Evolutionary conservation across 2,113 vertebrate species (phyloP).

Genomic region (Rhipidura dahli): DNA sequence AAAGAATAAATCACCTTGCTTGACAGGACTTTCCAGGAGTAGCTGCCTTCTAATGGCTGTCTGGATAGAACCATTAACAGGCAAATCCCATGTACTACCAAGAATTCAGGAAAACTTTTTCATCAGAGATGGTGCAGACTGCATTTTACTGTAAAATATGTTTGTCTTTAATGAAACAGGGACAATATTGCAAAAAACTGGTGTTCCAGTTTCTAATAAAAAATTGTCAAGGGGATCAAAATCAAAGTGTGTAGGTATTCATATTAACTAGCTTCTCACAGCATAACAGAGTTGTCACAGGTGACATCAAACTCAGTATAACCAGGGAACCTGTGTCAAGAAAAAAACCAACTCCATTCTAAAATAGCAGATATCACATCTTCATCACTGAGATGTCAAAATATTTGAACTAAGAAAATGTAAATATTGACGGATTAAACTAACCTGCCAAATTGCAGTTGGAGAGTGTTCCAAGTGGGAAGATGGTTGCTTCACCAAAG

Average conservation of each 20-base stretch:
- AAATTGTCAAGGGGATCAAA: not conserved
- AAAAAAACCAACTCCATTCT: not conserved
- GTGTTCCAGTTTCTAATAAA: not conserved
- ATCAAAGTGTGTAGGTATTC: not conserved
- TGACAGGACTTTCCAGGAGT: not conserved
- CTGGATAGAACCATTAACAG: not conserved
- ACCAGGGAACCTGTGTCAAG: not conserved
- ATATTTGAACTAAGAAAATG: slow-evolving; percentile 50
- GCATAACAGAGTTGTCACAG: not conserved
- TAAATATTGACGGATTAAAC: slow-evolving; percentile 38
- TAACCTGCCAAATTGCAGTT: not conserved
- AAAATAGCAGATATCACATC: not conserved
- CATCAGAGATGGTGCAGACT: not conserved
- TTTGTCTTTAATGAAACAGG: not conserved
- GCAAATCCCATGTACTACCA: not conserved
- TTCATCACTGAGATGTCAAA: slow-evolving; percentile 20
- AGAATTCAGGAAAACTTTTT: not conserved
- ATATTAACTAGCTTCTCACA: not conserved
- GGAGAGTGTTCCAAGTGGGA: not conserved
- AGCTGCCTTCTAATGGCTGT: not conserved
- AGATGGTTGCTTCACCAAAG: not conserved
- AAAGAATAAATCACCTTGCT: slow-evolving; percentile 4
- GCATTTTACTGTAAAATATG: not conserved
- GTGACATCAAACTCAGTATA: not conserved
- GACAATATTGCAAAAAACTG: not conserved